Percentiles rank a stretch among this genome's conserved stretches.
Conservation (phyloP, 2,888 invertebrate species). For the Mimachlamys varia region DNA sequence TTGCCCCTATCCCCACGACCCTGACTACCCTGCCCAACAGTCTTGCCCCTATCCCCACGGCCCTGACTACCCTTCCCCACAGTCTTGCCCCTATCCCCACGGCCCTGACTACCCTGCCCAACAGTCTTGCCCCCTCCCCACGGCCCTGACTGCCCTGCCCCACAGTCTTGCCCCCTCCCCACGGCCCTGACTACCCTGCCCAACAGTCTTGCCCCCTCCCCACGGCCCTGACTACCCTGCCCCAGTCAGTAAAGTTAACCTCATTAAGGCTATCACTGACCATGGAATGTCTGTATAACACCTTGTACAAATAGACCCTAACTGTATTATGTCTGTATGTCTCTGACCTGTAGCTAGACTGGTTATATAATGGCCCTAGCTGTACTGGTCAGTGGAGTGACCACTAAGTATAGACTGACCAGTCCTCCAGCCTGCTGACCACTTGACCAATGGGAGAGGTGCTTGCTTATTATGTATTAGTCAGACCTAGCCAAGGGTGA, state of each 20-base stretch:
- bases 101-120: too few relatives aligned
- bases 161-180: not conserved
- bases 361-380: not conserved
- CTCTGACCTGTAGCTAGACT: not conserved
- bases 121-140: not conserved
- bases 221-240: not conserved
- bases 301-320: not conserved
- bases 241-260: not conserved
- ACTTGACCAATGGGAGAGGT: not conserved
- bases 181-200: not conserved
- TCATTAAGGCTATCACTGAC: conserved; percentile 20
- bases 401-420: not conserved
- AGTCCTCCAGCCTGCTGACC: not conserved
- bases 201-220: not conserved
- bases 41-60: not conserved
- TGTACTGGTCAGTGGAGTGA: not conserved
- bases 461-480: not conserved
- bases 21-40: not conserved
- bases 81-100: not conserved
- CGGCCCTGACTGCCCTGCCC: not conserved
- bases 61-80: not conserved
- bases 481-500: conserved; percentile 34
- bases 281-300: conserved; percentile 15
- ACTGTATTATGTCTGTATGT: conserved; percentile 10
- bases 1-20: not conserved